Base-by-base conservation (phyloP, 2,113 vertebrate species). In the Puffinus mauretanicus region DNA sequence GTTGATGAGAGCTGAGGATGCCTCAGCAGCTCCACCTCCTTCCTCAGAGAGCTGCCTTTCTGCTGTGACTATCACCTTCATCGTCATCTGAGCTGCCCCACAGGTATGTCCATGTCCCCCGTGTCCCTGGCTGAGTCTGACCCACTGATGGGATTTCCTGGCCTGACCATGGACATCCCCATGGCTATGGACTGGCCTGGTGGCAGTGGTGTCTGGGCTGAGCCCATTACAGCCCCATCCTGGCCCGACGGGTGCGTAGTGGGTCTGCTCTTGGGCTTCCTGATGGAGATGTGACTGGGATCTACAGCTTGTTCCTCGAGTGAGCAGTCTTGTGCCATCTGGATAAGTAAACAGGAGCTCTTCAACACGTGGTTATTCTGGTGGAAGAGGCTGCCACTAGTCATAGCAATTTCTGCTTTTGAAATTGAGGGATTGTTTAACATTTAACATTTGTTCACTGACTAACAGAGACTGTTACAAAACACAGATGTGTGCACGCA, bases 201-300 rank as follows among this genome's bases (percentile, higher is more conserved):
- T 58, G 57, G 27, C 47, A 72, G 52, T 2, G 2, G 9, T 10
- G 7, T 36, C 27, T 64, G 16, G 34, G 21, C 67, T 82, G 57
- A 66, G 36, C 26, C 70, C 62, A 3, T 22, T 65, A 25, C 34
- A 70, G 55, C 7, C 24, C 40, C 30, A 8, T 47, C 18, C n/a
- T 71, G 27, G 2, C 14, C 42, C 11, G 0, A 1, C 0, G 5
- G 21, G 5, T 61, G 7, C 0, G 0, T 18, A 29, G 13, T 4
- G 12, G 9, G 5, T 75, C 55, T 76, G 26, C 16, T 44, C 38
- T 70, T 75, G 34, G 16, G 4, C 9, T 47, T 79, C 15, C 55
- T 25, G 6, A 22, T 44, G 27, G 17, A 22, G 20, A 54, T 5
- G 10, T n/a, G 51, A 24, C 38, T 58, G 26, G 20, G 30, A 38